Conservation (phyloP, 2,797 vertebrate genomes). For the Pristis pectinata region DNA sequence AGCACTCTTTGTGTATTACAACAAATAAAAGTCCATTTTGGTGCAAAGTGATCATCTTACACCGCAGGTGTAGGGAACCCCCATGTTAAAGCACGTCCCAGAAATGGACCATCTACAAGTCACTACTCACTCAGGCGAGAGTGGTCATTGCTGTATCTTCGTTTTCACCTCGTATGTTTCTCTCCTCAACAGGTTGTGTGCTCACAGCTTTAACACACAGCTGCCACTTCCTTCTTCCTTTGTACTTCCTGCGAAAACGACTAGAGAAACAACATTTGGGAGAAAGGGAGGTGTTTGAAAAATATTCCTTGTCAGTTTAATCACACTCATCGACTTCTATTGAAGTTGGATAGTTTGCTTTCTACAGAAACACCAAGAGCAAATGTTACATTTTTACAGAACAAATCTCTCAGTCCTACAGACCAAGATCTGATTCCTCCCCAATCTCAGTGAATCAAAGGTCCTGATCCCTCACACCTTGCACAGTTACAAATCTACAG, state of each 20-base stretch:
- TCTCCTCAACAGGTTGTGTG: neutral
- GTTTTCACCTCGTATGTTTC: neutral
- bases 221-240: neutral
- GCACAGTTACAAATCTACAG: too few relatives aligned
- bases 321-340: neutral
- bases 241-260: neutral
- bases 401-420: too few relatives aligned
- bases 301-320: neutral
- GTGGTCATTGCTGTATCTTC: conserved; percentile 1
- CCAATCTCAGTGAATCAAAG: too few relatives aligned
- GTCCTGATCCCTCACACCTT: too few relatives aligned
- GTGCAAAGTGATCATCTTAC: neutral
- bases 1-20: too few relatives aligned
- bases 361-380: too few relatives aligned
- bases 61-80: neutral
- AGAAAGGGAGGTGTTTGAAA: neutral
- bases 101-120: neutral
- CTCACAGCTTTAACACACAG: neutral
- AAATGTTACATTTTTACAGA: too few relatives aligned
- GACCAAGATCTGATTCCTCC: too few relatives aligned
- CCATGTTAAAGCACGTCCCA: neutral
- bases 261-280: neutral
- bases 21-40: too few relatives aligned
- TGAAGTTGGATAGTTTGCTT: too few relatives aligned
- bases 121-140: conserved; percentile 18